Base-by-base conservation (phyloP, 2,797 vertebrate genomes). In the Lates japonicus region DNA sequence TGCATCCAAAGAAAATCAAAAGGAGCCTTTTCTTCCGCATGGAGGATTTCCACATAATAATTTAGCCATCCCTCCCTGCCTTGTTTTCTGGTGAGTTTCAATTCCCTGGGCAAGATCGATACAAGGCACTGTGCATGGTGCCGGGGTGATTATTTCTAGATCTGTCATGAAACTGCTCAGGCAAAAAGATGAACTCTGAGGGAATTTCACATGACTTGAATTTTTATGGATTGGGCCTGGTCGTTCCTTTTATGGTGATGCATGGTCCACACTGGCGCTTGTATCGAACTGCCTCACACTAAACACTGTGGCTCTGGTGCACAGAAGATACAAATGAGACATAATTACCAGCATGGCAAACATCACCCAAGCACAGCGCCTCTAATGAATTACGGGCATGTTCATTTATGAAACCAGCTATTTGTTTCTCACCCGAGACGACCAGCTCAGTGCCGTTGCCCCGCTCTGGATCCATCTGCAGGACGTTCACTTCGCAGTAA, bases 101-200 rank as follows among this genome's bases (percentile, higher is more conserved):
- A 91, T 95, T 94, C 90, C 85, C 89, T 65, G 82, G 74, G 84
- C 83, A 80, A 85, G 88, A 94, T 94, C 91, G 74, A 94, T 94
- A 92, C 84, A 80, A 91, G 84, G 80, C 88, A 78, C 51, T 19
- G 83, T 29, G 68, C 82, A 64, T 84, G 65, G 86, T 76, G 77
- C 89, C 37, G 67, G 65, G 90, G 91, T 91, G 91, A 94, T 94
- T 93, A 93, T 93, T 94, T 90, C 90, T 93, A 84, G 86, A 90
- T 93, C 88, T 93, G 91, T 93, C 93, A 90, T 69, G 84, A 92
- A 93, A 88, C 90, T 86, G 88, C 87, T 93, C 86, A 90, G 86
- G 90, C 91, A 90, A 86, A 91, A 90, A 92, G 88, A 93, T 88
- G 84, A 92, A 91, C 91, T 91, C 88, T 57, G 67, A 84, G 89